A percentile compares a stretch with the other conserved stretches of the same genome.
phyloP scores from a whole-genome alignment of 2,113 vertebrate species.

The Baryphthengus martii region DNA sequence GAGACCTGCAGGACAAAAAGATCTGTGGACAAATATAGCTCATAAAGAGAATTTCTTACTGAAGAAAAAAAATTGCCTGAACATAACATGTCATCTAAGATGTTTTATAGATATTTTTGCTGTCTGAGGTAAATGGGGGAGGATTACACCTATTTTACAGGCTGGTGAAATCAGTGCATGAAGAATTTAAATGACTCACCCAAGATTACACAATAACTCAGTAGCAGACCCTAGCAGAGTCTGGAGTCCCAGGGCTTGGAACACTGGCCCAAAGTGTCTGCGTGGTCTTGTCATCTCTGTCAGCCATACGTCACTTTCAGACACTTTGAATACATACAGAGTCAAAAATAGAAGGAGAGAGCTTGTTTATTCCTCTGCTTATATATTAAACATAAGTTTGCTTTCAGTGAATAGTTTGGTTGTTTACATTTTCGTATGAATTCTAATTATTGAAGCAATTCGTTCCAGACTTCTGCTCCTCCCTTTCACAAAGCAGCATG shows the following conservation, averaged over 20 bases:
- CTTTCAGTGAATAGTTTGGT: constrained; percentile 35
- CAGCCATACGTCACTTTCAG: background rate
- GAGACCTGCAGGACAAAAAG: constrained; percentile 20
- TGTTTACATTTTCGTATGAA: constrained; percentile 41
- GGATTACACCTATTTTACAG: constrained; percentile 48
- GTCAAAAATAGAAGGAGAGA: constrained; percentile 33
- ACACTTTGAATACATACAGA: background rate
- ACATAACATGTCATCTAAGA: background rate
- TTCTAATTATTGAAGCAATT: constrained; percentile 39
- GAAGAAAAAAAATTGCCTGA: background rate
- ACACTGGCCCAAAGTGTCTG: background rate
- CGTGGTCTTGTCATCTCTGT: background rate
- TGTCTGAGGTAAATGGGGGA: constrained; percentile 40
- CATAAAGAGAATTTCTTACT: background rate
- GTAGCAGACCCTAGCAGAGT: constrained; percentile 15
- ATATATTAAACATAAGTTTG: constrained; percentile 46
- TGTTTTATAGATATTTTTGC: constrained; percentile 44
- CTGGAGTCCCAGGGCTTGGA: background rate
- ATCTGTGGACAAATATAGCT: constrained; percentile 15
- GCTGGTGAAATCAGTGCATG: constrained; percentile 19
- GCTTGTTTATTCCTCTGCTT: constrained; percentile 36
- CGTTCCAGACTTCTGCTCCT: background rate
- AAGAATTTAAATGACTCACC: constrained; percentile 48
- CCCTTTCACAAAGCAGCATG: background rate
- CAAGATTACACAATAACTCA: constrained; percentile 8